Evolutionary conservation across 2,113 vertebrate genomes (phyloP), one percentile per base, ranked within the genome.

Genomic region (Chauna torquata): DNA sequence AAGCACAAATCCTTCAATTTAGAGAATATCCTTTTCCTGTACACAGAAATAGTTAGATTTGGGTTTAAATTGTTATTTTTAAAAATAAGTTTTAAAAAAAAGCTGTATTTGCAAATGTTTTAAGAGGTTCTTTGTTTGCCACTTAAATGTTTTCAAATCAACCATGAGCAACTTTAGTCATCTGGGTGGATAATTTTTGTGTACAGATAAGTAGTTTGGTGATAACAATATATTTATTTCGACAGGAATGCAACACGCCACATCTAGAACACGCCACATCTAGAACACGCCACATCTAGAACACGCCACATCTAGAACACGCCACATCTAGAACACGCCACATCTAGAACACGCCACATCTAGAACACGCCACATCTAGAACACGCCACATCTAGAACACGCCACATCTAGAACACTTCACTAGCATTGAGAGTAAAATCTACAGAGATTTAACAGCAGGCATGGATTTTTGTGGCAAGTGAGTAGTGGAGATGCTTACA

Each of bases 11-110:
- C 50, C 92, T 98, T 81, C 98, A 97, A 7, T 98, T 98, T 38
- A 97, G 97, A 96, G 98, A 98, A 99, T 99, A 99, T 98, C 98
- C 98, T 99, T 98, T 98, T 94, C 38, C 69, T 6, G 3, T 90
- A 52, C 25, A 71, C 25, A 30, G 40, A 88, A 88, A 38, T 86
- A 8, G 22, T 81, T 95, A 28, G 65, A 93, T 47, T 22, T 64
- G 62, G 69, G 38, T 85, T 93, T 55, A 88, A 84, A 34, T 40
- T 0, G n/a, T 85, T 91, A 19, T 62, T 87, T 95, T 93, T 85
- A 32, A 22, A 76, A 81, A 38, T 23, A 82, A 18, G 9, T 24
- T 80, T 64, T 30, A 15, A 42, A 28, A 59, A 95, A 80, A 36
- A 54, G 2, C 7, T 16, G 19, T 61, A 58, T 22, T 64, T 82